phyloP scores from a whole-genome alignment of 2,888 invertebrate species.

The Drosophila kambysellisi region DNA sequence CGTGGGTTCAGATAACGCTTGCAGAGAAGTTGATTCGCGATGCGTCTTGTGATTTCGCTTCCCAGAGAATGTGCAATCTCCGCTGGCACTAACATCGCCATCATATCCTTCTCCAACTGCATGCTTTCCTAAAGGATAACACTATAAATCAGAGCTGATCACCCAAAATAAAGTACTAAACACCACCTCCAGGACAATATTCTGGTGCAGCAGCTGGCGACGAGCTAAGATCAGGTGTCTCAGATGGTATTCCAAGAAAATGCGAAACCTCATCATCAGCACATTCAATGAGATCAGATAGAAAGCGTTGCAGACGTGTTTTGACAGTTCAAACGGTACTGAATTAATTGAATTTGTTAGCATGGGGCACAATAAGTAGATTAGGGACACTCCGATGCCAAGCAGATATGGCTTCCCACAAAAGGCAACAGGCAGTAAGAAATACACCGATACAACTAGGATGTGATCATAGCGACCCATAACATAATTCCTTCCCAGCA shows the following conservation, averaged over 20 bases:
- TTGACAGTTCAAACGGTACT: rapidly evolving
- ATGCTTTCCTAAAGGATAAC: conserved; percentile 10
- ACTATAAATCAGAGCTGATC: not conserved
- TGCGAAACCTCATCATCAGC: conserved; percentile 7
- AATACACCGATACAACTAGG: conserved; percentile 36
- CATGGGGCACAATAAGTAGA: conserved; percentile 8
- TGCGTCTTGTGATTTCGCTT: conserved; percentile 87
- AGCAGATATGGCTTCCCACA: conserved; percentile 25
- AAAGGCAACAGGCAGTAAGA: conserved; percentile 46
- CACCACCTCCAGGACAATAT: conserved; percentile 31
- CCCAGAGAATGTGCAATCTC: conserved; percentile 89
- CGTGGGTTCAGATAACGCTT: not conserved
- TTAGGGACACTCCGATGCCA: conserved; percentile 12
- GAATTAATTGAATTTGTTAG: rapidly evolving
- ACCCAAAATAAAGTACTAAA: not conserved
- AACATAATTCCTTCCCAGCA: not conserved
- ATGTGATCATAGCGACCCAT: conserved; percentile 42
- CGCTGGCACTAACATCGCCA: conserved; percentile 93
- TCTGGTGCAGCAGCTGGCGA: conserved; percentile 37
- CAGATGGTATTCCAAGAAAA: conserved; percentile 23
- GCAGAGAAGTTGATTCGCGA: conserved; percentile 61
- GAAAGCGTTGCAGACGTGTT: not conserved
- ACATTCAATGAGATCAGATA: conserved; percentile 26
- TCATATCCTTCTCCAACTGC: conserved; percentile 91
- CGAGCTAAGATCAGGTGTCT: conserved; percentile 37